Evolutionary conservation across 2,888 invertebrate genomes (phyloP).

Genomic region (Mythimna albipuncta): DNA sequence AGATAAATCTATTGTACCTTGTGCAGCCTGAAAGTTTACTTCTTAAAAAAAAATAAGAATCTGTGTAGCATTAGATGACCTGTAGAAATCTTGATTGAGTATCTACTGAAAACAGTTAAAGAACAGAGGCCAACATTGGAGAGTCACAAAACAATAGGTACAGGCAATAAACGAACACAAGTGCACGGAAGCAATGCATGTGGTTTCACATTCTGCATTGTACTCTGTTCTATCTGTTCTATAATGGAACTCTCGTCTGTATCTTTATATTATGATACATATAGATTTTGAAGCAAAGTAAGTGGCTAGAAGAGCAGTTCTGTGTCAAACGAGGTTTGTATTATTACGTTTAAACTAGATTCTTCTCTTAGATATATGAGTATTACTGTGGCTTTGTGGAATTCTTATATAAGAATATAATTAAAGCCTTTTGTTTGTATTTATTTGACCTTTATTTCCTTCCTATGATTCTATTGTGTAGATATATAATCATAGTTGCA

Average conservation of each 20-base stretch:
- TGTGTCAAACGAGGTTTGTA: neutral
- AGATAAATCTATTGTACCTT: too few species aligned
- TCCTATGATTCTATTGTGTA: too few species aligned
- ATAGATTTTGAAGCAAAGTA: conserved; percentile 7
- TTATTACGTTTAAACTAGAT: neutral
- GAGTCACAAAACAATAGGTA: neutral
- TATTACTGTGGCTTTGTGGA: neutral
- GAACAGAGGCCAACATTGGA: neutral
- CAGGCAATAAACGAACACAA: conserved; percentile 14
- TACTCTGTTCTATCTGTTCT: conserved; percentile 14
- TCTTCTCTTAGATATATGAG: neutral
- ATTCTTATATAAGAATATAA: neutral
- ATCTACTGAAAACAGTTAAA: neutral
- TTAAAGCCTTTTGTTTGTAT: neutral
- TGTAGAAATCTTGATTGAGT: too few species aligned
- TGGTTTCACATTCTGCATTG: conserved; percentile 24
- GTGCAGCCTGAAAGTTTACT: too few species aligned
- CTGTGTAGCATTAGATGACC: too few species aligned
- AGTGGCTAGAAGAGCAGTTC: neutral
- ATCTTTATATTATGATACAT: conserved; percentile 15
- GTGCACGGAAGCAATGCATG: neutral
- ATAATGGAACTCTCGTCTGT: conserved; percentile 7
- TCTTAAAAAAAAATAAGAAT: too few species aligned
- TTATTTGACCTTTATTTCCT: neutral
- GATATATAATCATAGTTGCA: neutral